These are phyloP conservation scores for Trachymyrmex cornetzi DNA, from an alignment of 1,140 invertebrate genomes.

Conservation along the genomic window DNA sequence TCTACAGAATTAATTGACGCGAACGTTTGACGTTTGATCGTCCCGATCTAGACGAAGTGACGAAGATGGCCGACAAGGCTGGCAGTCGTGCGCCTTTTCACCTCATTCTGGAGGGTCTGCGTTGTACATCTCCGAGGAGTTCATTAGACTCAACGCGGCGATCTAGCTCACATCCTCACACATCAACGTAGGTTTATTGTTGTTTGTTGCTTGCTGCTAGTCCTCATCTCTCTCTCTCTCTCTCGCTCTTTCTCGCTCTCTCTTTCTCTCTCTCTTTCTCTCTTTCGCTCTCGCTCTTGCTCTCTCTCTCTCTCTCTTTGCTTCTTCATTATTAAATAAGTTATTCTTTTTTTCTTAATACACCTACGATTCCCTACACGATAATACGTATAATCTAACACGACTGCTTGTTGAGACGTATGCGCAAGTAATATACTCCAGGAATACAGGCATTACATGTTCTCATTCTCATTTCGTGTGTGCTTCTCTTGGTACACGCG, in stretches of 20 bases:
- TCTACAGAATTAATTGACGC: constrained; percentile 65
- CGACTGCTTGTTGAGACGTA: constrained; percentile 75
- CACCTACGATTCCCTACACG: constrained; percentile 75
- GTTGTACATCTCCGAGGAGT: constrained; percentile 77
- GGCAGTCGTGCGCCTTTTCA: constrained; percentile 70
- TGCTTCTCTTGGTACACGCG: constrained; percentile 76
- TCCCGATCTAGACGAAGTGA: constrained; percentile 61
- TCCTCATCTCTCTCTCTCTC: constrained; percentile 68
- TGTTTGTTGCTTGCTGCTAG: constrained; percentile 77
- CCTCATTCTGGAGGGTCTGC: constrained; percentile 80
- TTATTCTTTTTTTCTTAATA: constrained; percentile 75
- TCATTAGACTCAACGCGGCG: constrained; percentile 80
- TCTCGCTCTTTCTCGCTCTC: constrained; percentile 31
- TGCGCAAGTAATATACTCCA: constrained; percentile 74
- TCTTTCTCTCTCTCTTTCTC: constrained; percentile 28
- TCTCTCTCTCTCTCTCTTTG: constrained; percentile 25
- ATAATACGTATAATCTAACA: constrained; percentile 78
- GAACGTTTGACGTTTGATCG: constrained; percentile 54
- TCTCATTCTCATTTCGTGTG: constrained; percentile 72
- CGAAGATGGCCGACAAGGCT: constrained; percentile 68
- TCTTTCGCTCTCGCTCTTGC: constrained; percentile 34
- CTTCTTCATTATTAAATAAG: constrained; percentile 78
- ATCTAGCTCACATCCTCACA: constrained; percentile 84
- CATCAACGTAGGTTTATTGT: constrained; percentile 81
- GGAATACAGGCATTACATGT: constrained; percentile 71